Evolutionary conservation across 2,888 invertebrate species (phyloP).

Genomic region (Drosophila seclusa): DNA sequence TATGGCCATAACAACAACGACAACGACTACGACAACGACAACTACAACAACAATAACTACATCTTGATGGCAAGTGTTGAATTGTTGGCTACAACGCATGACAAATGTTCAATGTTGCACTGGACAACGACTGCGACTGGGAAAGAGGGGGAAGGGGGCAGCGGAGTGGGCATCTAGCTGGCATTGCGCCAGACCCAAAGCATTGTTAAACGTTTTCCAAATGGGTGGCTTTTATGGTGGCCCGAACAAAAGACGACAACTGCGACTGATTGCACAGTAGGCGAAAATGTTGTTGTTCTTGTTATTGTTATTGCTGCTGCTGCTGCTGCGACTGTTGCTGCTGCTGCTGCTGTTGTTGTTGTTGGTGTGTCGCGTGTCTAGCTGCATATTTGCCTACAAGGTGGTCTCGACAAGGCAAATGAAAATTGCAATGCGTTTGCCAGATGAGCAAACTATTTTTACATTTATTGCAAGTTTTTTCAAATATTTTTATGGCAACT

Average conservation of each 20-base stretch:
- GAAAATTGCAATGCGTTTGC: constrained; percentile 25
- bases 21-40: constrained; percentile 14
- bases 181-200: constrained; percentile 56
- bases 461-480: not conserved
- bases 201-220: constrained; percentile 69
- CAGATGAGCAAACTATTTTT: constrained; percentile 13
- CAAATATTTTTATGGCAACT: too few species aligned
- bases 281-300: constrained; percentile 30
- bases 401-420: constrained; percentile 54
- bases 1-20: constrained; percentile 35
- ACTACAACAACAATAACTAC: constrained; percentile 15
- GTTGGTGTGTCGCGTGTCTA: constrained; percentile 34
- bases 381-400: constrained; percentile 29
- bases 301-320: constrained; percentile 6
- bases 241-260: constrained; percentile 56
- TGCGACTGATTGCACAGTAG: constrained; percentile 37
- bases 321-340: constrained; percentile 3
- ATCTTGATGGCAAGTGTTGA: constrained; percentile 52
- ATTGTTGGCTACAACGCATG: constrained; percentile 48
- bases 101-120: constrained; percentile 61
- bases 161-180: constrained; percentile 28
- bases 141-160: not conserved
- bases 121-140: constrained; percentile 21
- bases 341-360: not conserved
- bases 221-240: constrained; percentile 52